Evolutionary conservation across 2,888 invertebrate genomes (phyloP), one percentile per base, ranked within the genome.

Genomic region (Protonemura montana): DNA sequence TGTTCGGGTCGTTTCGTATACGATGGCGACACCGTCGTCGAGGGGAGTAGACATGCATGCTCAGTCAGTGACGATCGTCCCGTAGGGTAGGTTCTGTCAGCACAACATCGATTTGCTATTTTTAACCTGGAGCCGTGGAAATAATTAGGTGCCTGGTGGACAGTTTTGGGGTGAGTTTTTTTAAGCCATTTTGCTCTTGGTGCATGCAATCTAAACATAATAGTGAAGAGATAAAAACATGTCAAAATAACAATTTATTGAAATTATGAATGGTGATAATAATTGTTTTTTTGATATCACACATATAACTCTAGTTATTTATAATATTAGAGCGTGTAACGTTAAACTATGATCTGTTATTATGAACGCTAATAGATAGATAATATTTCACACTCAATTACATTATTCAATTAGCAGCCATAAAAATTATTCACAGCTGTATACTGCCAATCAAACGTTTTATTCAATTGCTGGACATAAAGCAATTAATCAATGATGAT

Each of bases 221-320:
- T 16, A 3, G 59, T 21, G 21, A 59, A n/a, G 13, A 21, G 7
- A 59, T 10, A 59, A 2, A 21, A 3, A 59, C 13, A 59, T 59
- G 59, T 21, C 59, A 59, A 59, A 59, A 59, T 59, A 59, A 59
- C 59, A 59, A 59, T 59, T 59, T 59, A 59, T 59, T 59, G 59
- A 59, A 59, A 59, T 59, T 59, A 59, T 59, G 13, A 59, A 21
- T 59, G 21, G 59, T 59, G 16, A 59, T 59, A 59, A 59, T 59
- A 16, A 59, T 16, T 59, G 7, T 10, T 59, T 21, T 59, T 59
- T 59, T 59, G 59, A 59, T 59, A 10, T 1, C 10, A 35, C 10
- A 35, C 35, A 35, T 35, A 10, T 59, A 13, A 3, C 1, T 59
- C 7, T 59, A 7, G 21, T 13, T 7, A 59, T 59, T 59, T 1